Percentiles rank a stretch among this genome's conserved stretches.
Evolutionary conservation across 2,113 vertebrate species (phyloP).

Genomic region (Sapayoa aenigma): DNA sequence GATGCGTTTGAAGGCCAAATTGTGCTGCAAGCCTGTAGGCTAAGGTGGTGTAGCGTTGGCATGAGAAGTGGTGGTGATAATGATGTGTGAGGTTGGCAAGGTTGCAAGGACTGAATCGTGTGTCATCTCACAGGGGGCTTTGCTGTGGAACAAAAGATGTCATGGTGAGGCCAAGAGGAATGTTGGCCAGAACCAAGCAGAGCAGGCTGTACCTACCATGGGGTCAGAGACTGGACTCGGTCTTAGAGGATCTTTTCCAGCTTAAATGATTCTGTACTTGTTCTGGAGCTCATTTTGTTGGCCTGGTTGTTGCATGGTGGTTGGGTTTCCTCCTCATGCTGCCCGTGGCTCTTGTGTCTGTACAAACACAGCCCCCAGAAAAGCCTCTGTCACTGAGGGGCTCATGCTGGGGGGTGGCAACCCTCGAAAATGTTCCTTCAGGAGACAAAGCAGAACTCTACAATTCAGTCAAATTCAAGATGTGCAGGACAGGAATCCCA

Average conservation of each 20-base stretch:
- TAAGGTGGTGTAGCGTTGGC: not conserved
- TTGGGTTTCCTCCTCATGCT: fast-evolving
- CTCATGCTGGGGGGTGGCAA: not conserved
- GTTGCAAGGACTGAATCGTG: not conserved
- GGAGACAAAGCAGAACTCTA: not conserved
- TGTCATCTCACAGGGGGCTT: not conserved
- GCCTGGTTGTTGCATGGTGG: not conserved
- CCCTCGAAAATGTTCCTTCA: not conserved
- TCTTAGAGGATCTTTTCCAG: not conserved
- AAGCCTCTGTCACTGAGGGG: not conserved
- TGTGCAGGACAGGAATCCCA: not conserved
- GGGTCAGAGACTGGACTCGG: not conserved
- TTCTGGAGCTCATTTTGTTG: not conserved
- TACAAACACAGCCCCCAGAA: not conserved
- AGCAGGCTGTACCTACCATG: fast-evolving
- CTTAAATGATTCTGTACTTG: not conserved
- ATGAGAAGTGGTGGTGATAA: not conserved
- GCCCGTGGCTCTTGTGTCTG: not conserved
- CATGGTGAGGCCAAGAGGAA: not conserved
- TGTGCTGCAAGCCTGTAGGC: not conserved
- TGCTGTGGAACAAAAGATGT: not conserved
- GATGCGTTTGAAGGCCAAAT: not conserved
- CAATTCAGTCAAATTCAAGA: not conserved
- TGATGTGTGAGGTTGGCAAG: not conserved
- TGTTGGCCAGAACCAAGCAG: not conserved